These are phyloP conservation scores for Cylindroiulus punctatus DNA, from an alignment of 2,888 invertebrate genomes.

Conservation along the genomic window DNA sequence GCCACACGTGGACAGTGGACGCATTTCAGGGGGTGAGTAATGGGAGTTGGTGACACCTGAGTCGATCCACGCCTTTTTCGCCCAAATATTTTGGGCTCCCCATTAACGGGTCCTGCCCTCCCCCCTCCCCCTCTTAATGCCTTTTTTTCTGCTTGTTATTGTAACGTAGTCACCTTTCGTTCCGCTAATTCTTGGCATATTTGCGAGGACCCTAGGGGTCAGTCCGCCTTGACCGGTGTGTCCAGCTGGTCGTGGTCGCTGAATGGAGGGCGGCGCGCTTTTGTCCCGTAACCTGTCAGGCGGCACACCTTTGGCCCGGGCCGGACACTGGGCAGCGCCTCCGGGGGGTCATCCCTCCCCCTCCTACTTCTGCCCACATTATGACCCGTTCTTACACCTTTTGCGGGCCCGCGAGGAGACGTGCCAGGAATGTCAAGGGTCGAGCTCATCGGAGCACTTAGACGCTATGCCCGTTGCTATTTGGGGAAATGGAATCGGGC, in stretches of 20 bases:
- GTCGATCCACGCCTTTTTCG: constrained; percentile 22
- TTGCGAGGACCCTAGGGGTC: neutral
- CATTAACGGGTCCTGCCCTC: neutral
- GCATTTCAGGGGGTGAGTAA: constrained; percentile 1
- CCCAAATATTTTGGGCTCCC: neutral
- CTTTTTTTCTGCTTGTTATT: constrained; percentile 32
- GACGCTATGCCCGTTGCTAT: neutral
- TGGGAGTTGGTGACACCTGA: constrained; percentile 41
- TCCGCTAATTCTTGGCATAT: neutral
- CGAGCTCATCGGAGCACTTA: neutral
- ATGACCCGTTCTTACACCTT: constrained; percentile 6
- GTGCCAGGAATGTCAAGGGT: neutral
- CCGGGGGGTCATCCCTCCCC: neutral
- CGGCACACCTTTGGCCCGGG: neutral
- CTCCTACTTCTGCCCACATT: constrained; percentile 27
- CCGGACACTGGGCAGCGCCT: neutral
- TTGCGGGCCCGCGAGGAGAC: neutral
- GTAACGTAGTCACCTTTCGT: constrained; percentile 42
- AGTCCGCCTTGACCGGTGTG: neutral
- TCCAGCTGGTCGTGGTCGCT: neutral
- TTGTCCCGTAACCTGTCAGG: neutral
- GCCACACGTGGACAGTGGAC: constrained; percentile 35
- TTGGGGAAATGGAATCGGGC: neutral
- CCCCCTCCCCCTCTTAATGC: constrained; percentile 17
- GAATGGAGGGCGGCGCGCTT: neutral